Evolutionary conservation across 2,888 invertebrate genomes (phyloP), one percentile per base, ranked within the genome.

Genomic region (Fragum fragum): DNA sequence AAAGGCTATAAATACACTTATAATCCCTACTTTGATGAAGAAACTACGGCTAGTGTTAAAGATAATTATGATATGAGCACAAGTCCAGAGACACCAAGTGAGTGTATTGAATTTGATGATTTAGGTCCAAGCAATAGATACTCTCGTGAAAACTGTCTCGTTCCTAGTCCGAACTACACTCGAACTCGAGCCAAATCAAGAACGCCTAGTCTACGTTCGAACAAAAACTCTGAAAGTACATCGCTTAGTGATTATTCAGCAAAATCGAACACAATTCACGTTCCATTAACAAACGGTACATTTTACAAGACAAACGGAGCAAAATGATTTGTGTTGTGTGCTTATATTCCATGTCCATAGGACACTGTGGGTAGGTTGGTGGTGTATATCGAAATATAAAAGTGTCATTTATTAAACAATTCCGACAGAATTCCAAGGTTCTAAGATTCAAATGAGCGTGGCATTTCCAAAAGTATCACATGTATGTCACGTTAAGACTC

Each of bases 1-100:
- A 81, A 80, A 68, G 85, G 85, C 26, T 85, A 85, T 57, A 85
- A 80, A 71, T 85, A 85, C 32, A 76, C 78, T 26, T 79, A 61
- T 23, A 85, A 85, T 68, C 85, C 85, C 0, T 83, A 80, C 7
- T 85, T 73, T 28, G 76, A 81, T 32, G 85, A 85, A 42, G 78
- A 81, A 28, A 75, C 72, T 52, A 76, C 74, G 9, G 59, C 71
- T 11, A 76, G 76, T 14, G 78, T 71, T 66, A 74, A 36, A 73
- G 71, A 59, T 23, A 57, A 36, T 76, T 36, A 29, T 16, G 72
- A 59, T 26, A 77, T 74, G 7, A 77, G 77, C 61, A 76, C 85
- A 1, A 82, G 76, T 66, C 71, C 77, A 1, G 72, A 72, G 26
- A 77, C 82, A 2, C 85, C 85, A 7, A 85, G 78, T 76, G 82